Conservation (phyloP, 2,113 vertebrate genomes). For the Xenopus tropicalis region DNA sequence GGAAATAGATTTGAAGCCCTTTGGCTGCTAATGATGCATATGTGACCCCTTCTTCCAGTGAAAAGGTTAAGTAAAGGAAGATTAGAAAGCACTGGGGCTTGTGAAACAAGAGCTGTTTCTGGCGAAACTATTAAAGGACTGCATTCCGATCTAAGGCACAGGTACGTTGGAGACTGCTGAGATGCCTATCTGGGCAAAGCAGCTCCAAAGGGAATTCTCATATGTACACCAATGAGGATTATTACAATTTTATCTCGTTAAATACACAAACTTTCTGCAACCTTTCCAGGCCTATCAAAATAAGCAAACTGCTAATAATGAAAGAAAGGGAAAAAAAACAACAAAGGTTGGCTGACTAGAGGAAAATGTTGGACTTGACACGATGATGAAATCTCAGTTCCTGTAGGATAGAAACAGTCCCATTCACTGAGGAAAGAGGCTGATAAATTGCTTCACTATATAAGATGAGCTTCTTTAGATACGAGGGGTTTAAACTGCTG, state of each 20-base stretch:
- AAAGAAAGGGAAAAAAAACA: neutral
- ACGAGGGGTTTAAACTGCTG: too few species aligned
- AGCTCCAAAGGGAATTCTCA: neutral
- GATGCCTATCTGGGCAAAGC: neutral
- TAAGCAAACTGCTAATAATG: too few species aligned
- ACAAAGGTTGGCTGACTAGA: neutral
- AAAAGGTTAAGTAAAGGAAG: neutral
- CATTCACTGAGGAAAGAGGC: too few species aligned
- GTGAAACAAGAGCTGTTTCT: neutral
- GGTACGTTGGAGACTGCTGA: neutral
- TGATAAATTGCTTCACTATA: too few species aligned
- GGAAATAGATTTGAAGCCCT: neutral
- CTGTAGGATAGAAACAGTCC: neutral
- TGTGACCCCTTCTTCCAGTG: too few species aligned
- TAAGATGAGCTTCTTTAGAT: too few species aligned
- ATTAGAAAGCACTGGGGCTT: neutral
- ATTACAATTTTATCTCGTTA: neutral
- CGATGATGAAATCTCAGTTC: slow-evolving; percentile 6
- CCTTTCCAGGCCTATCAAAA: neutral
- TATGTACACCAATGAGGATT: neutral
- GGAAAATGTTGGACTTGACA: neutral
- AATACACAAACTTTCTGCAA: neutral
- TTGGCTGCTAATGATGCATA: neutral
- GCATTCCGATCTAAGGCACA: neutral
- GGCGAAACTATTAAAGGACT: neutral